Conservation (phyloP, 1,140 invertebrate genomes). For the Laupala kohalensis region DNA sequence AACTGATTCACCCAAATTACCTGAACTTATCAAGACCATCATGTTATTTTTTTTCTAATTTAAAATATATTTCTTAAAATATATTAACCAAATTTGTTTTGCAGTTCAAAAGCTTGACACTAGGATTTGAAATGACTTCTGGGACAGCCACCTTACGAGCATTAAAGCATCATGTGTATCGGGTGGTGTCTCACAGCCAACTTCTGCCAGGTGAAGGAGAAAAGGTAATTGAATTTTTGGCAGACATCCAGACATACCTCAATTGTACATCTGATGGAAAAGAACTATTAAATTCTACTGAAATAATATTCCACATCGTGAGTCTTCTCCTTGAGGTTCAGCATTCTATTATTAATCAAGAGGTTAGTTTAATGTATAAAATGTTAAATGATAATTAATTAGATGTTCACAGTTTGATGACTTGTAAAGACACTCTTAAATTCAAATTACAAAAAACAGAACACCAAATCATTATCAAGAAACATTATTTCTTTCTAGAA, state of each 20-base stretch:
- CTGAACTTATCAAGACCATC: too few relatives aligned
- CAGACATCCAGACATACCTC: slow-evolving; percentile 35
- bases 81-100: neutral
- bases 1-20: too few relatives aligned
- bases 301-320: slow-evolving; percentile 33
- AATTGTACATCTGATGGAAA: slow-evolving; percentile 24
- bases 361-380: slow-evolving; percentile 26
- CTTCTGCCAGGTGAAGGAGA: slow-evolving; percentile 37
- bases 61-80: too few relatives aligned
- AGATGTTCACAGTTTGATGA: neutral
- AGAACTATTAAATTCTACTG: slow-evolving; percentile 27
- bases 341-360: slow-evolving; percentile 33
- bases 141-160: neutral
- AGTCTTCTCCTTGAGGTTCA: slow-evolving; percentile 32
- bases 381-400: neutral
- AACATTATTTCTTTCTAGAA: slow-evolving; percentile 23
- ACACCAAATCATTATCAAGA: too few relatives aligned
- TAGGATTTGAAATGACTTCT: slow-evolving; percentile 49
- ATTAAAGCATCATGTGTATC: neutral
- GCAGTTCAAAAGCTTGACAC: slow-evolving; percentile 43
- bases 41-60: too few relatives aligned
- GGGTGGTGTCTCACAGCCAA: neutral
- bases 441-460: too few relatives aligned
- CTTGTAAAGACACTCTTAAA: too few relatives aligned
- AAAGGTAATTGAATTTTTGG: slow-evolving; percentile 32